Conservation (phyloP, 1,140 invertebrate species). For the Lucilia sericata region DNA sequence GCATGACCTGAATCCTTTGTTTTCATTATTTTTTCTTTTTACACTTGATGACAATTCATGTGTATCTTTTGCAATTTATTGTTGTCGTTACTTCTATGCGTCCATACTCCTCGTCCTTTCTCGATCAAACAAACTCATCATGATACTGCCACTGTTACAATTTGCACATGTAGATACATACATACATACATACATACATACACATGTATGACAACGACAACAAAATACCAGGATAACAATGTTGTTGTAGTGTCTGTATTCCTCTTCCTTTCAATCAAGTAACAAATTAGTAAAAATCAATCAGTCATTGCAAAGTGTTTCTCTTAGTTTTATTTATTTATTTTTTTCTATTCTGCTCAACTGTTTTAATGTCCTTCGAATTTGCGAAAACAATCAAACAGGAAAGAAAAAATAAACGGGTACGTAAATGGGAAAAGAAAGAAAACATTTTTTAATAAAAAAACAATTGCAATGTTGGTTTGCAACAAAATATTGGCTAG, state of each 20-base stretch:
- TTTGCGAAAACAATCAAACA: conserved; percentile 22
- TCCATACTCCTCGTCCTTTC: not conserved
- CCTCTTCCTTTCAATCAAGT: conserved; percentile 10
- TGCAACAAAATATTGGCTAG: not conserved
- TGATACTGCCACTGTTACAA: not conserved
- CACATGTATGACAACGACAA: not conserved
- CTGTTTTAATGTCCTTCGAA: conserved; percentile 20
- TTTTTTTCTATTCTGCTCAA: not conserved
- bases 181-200: not conserved
- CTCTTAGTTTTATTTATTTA: not conserved
- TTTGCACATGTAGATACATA: too few species aligned
- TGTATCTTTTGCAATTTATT: conserved; percentile 15
- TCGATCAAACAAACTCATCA: not conserved
- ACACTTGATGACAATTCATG: conserved; percentile 23
- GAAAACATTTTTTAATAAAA: not conserved
- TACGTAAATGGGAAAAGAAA: not conserved
- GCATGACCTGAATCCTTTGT: conserved; percentile 26
- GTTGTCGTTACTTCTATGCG: not conserved
- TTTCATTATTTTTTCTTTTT: not conserved
- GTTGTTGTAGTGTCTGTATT: not conserved
- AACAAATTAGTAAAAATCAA: conserved; percentile 29
- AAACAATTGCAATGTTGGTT: not conserved
- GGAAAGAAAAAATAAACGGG: not conserved
- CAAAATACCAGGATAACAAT: too few species aligned
- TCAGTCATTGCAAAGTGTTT: conserved; percentile 20